These are phyloP conservation scores for Parascotia fuliginaria DNA, from an alignment of 2,888 invertebrate genomes.

Conservation along the genomic window DNA sequence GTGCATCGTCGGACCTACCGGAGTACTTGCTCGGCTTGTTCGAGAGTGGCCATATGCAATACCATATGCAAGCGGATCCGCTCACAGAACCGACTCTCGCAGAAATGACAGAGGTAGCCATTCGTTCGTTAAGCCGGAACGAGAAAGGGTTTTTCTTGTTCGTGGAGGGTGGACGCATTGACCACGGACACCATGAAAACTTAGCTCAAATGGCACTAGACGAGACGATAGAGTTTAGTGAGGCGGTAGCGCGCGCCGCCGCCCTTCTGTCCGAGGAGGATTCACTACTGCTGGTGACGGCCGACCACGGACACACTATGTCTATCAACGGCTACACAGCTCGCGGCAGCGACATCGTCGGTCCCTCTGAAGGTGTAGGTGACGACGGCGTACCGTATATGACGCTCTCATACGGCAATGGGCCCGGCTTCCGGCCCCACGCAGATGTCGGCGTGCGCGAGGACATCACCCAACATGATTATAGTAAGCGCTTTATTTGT, in stretches of 20 bases:
- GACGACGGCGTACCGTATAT: constrained; percentile 84
- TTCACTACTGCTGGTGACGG: constrained; percentile 91
- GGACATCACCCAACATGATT: constrained; percentile 70
- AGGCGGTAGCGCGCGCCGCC: constrained; percentile 83
- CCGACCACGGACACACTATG: constrained; percentile 92
- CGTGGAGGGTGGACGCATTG: constrained; percentile 89
- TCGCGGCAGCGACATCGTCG: constrained; percentile 76
- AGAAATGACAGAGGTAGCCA: constrained; percentile 86
- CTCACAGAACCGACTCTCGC: constrained; percentile 77
- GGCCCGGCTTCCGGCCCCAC: constrained; percentile 82
- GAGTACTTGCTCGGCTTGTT: constrained; percentile 88
- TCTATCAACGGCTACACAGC: constrained; percentile 88
- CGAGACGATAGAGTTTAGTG: constrained; percentile 88
- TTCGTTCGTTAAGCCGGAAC: constrained; percentile 87
- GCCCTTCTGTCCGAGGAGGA: constrained; percentile 82
- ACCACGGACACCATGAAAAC: constrained; percentile 88
- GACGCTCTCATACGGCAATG: constrained; percentile 88
- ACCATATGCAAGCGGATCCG: constrained; percentile 85
- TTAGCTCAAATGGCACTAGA: constrained; percentile 86
- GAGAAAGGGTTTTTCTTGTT: constrained; percentile 91
- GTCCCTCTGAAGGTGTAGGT: constrained; percentile 68
- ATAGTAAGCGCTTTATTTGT: constrained; percentile 45
- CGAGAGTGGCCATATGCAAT: constrained; percentile 87
- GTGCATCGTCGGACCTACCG: constrained; percentile 72
- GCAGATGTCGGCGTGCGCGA: constrained; percentile 63